phyloP scores from a whole-genome alignment of 2,113 vertebrate genomes.

The Hemiscyllium ocellatum region DNA sequence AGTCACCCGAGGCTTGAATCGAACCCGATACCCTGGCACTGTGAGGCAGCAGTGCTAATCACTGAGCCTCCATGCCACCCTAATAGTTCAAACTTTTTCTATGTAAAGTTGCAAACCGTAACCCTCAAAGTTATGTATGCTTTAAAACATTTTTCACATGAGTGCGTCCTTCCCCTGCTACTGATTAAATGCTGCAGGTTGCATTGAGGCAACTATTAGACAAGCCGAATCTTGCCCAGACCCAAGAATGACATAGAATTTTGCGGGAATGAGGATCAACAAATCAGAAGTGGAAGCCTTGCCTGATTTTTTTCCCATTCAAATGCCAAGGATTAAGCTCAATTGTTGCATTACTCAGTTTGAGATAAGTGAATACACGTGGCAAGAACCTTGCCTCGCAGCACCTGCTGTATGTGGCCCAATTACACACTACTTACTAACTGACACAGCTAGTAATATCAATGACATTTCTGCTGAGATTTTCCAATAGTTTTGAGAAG shows the following conservation, averaged over 20 bases:
- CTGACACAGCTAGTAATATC: not conserved
- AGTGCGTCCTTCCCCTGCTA: no score
- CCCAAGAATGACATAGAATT: not conserved
- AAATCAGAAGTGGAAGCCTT: constrained; percentile 4
- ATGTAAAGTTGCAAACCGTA: no score
- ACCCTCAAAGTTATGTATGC: no score
- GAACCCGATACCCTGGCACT: no score
- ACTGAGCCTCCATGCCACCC: no score
- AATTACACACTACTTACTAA: not conserved
- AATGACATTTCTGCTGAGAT: not conserved
- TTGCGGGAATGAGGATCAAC: not conserved
- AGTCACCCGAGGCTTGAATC: no score
- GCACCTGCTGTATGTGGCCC: not conserved
- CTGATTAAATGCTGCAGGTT: no score
- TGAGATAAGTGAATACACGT: not conserved
- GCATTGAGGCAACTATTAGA: no score
- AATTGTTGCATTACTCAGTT: no score
- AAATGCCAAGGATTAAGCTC: not conserved
- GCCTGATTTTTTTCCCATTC: not conserved
- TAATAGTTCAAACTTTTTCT: no score
- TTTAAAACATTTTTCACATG: no score
- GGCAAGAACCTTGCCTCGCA: not conserved
- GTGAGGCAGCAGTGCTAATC: no score
- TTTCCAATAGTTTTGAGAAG: not conserved
- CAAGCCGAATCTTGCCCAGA: not conserved